Percentiles rank a stretch among this genome's conserved stretches.
Evolutionary conservation across 2,797 vertebrate species (phyloP).

Genomic region (Melanotaenia pygmaea): DNA sequence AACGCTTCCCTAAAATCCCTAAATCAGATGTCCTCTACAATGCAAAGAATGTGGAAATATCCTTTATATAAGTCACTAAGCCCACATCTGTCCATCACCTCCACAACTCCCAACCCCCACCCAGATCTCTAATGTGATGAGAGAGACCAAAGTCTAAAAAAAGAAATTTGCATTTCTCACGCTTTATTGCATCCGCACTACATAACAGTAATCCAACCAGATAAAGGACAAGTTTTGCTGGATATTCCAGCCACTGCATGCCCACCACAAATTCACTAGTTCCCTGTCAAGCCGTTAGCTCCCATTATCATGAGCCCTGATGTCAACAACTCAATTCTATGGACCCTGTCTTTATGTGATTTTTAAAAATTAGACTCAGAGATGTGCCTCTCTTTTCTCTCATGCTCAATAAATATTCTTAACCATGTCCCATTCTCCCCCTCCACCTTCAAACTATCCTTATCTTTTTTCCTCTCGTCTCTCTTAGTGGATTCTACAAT

Average conservation of each 20-base stretch:
- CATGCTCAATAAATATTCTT: constrained; percentile 34
- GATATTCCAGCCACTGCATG: constrained; percentile 57
- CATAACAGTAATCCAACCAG: constrained; percentile 74
- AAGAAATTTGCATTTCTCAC: constrained; percentile 64
- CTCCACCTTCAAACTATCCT: constrained; percentile 8
- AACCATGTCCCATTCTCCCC: constrained; percentile 11
- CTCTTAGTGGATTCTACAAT: constrained; percentile 15
- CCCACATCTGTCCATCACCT: constrained; percentile 63
- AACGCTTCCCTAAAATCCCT: constrained; percentile 34
- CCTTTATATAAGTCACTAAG: constrained; percentile 63
- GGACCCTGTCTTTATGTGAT: constrained; percentile 61
- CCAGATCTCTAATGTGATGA: constrained; percentile 30
- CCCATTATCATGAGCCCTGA: constrained; percentile 49
- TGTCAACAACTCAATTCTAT: constrained; percentile 58
- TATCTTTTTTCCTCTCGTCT: constrained; percentile 15
- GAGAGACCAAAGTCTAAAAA: constrained; percentile 29
- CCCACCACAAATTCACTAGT: constrained; percentile 64
- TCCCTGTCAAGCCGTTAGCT: constrained; percentile 64
- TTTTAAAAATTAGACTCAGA: constrained; percentile 54
- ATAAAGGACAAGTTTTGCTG: constrained; percentile 72
- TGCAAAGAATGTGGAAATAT: constrained; percentile 37
- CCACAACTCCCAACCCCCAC: constrained; percentile 44
- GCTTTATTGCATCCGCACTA: constrained; percentile 60
- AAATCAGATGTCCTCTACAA: constrained; percentile 41
- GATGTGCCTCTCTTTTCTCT: constrained; percentile 57